Base-by-base conservation (phyloP, 2,888 invertebrate genomes). In the Sphaerophoria rueppellii region DNA sequence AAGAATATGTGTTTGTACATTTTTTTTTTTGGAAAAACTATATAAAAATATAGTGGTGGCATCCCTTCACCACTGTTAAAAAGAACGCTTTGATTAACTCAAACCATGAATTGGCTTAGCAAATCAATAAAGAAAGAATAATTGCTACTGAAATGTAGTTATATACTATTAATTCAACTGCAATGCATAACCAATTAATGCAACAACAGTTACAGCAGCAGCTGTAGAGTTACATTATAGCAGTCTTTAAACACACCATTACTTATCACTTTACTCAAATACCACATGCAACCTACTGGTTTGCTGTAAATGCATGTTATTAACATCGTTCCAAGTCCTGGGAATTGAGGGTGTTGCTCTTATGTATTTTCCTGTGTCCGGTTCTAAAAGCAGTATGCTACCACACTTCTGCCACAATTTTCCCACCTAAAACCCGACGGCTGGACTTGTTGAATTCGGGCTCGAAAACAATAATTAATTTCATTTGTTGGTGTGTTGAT, bases 171-270 rank as follows among this genome's bases (percentile, higher is more conserved):
- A 16, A 50, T 37, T 7, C n/a, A 16, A 67, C 37, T 43, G 43
- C 40, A 52, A 58, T 4, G 52, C 54, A 37, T 43, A 54, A 67
- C 67, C 67, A 67, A 67, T 67, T 67, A 67, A 54, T 67, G 43
- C 43, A 24, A 50, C 11, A 43, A 40, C 32, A 67, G 40, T 24
- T 70, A 24, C 50, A 50, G 43, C 43, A 50, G 58, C 37, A 24
- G 50, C 6, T n/a, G 50, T 24, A 46, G n/a, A 50, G 50, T 50
- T 16, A 37, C 32, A 32, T 35, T 35, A 80, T 50, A 50, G 24
- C 43, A 50, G 75, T 75, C 63, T 75, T 67, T 70, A 65, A 81
- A 70, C 80, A 81, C 75, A 81, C 63, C 72, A 73, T 78, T 70
- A 75, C 70, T 75, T 81, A 75, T 65, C 70, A 63, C 70, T 71